Conservation (phyloP, 1,140 invertebrate species). For the Formica exsecta region DNA sequence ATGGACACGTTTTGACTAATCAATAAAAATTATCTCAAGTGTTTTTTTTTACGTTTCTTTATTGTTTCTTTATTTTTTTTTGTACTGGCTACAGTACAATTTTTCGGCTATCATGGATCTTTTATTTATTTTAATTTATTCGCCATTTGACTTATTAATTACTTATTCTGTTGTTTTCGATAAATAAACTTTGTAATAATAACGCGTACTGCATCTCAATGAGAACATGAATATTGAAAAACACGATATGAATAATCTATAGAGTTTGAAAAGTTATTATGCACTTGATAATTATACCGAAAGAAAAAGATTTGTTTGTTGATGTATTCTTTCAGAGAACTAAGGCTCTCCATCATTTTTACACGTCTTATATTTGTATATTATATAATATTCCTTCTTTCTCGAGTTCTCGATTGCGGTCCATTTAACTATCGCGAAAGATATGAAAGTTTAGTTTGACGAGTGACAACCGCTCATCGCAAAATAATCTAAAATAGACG, state of each 20-base stretch:
- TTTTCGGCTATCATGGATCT: neutral
- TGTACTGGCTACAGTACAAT: neutral
- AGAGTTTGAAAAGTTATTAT: neutral
- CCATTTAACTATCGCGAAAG: neutral
- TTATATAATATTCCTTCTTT: neutral
- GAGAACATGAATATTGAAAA: neutral
- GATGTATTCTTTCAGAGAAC: neutral
- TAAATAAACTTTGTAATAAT: slow-evolving; percentile 4
- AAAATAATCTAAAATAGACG: slow-evolving; percentile 20
- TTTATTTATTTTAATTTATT: neutral
- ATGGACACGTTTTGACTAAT: neutral
- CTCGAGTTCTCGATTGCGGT: neutral
- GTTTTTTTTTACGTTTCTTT: slow-evolving; percentile 1
- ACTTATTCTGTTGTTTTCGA: neutral
- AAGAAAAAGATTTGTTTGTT: neutral
- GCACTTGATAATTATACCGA: neutral
- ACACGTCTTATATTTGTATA: too few relatives aligned
- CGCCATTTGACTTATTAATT: neutral
- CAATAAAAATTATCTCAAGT: slow-evolving; percentile 23
- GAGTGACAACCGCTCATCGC: neutral
- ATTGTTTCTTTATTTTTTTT: neutral
- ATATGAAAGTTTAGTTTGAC: slow-evolving; percentile 12
- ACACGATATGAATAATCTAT: neutral
- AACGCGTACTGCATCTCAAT: neutral
- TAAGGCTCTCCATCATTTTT: slow-evolving; percentile 2